A percentile compares a stretch with the other conserved stretches of the same genome.
These are phyloP conservation scores for Nothoprocta pentlandii DNA, from an alignment of 2,113 vertebrate species.

Conservation along the genomic window DNA sequence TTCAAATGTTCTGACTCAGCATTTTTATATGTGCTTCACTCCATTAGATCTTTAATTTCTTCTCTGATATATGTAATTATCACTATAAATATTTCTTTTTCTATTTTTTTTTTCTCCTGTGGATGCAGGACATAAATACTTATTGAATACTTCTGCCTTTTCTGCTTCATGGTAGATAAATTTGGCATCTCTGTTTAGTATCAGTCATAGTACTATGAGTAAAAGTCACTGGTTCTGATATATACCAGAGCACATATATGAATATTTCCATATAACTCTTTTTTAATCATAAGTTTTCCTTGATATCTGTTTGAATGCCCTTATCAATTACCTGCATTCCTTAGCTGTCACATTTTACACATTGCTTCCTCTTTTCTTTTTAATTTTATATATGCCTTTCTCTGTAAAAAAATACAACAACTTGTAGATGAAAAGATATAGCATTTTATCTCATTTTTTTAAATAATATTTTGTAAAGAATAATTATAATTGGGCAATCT, in stretches of 20 bases:
- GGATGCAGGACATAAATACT: neutral
- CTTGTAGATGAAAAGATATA: neutral
- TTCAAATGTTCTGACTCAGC: fast-evolving
- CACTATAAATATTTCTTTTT: neutral
- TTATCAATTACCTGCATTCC: neutral
- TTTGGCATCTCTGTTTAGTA: neutral
- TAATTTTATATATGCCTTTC: neutral
- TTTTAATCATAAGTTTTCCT: neutral
- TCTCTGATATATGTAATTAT: neutral
- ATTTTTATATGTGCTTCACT: neutral
- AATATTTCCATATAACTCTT: neutral
- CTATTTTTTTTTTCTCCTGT: neutral
- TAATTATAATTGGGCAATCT: neutral
- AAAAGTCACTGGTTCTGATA: neutral
- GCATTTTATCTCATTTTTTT: neutral
- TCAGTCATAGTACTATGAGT: neutral
- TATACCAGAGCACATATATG: neutral
- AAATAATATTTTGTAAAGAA: neutral
- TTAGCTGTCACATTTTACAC: neutral
- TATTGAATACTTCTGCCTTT: neutral
- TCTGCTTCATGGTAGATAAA: neutral
- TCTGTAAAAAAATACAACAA: neutral
- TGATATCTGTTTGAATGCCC: neutral
- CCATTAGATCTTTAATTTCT: neutral
- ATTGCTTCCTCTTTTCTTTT: neutral